A percentile compares a stretch with the other conserved stretches of the same genome.
Evolutionary conservation across 2,888 invertebrate genomes (phyloP).

Genomic region (Drosophila fungiperda): DNA sequence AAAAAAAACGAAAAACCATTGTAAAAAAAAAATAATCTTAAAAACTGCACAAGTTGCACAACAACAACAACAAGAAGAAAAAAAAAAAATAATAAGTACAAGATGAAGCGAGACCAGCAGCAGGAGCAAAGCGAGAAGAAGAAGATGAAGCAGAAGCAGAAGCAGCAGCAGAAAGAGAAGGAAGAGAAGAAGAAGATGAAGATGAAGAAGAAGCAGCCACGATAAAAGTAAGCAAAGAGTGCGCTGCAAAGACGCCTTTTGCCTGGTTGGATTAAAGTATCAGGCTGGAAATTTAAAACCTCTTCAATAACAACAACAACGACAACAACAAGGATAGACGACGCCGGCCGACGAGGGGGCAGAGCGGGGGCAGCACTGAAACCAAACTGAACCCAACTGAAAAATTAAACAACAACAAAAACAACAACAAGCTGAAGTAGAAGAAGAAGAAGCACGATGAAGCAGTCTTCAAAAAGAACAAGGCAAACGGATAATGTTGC

Average conservation of each 20-base stretch:
- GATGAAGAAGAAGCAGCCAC: constrained; percentile 20
- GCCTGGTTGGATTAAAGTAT: constrained; percentile 66
- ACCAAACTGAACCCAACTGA: constrained; percentile 62
- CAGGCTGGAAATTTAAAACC: constrained; percentile 68
- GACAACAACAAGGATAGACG: constrained; percentile 1
- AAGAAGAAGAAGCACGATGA: constrained; percentile 45
- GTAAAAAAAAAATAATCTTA: constrained; percentile 30
- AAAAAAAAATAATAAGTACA: background rate
- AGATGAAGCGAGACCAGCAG: too few species aligned
- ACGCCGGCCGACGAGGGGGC: background rate
- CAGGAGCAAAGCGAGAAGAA: background rate
- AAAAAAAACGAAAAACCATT: background rate
- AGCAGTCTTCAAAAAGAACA: constrained; percentile 51
- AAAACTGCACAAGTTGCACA: constrained; percentile 55
- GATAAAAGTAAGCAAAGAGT: constrained; percentile 42
- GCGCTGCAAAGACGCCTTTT: constrained; percentile 38
- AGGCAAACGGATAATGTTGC: constrained; percentile 61
- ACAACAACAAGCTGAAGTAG: constrained; percentile 11
- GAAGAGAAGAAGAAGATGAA: background rate
- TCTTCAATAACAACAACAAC: constrained; percentile 32
- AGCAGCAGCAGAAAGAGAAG: constrained; percentile 4
- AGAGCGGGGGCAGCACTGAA: constrained; percentile 29
- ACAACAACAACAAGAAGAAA: constrained; percentile 19
- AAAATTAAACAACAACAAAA: constrained; percentile 61
- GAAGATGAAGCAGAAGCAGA: constrained; percentile 3